These are phyloP conservation scores for Synergus japonicus DNA, from an alignment of 2,888 invertebrate species.

Conservation along the genomic window DNA sequence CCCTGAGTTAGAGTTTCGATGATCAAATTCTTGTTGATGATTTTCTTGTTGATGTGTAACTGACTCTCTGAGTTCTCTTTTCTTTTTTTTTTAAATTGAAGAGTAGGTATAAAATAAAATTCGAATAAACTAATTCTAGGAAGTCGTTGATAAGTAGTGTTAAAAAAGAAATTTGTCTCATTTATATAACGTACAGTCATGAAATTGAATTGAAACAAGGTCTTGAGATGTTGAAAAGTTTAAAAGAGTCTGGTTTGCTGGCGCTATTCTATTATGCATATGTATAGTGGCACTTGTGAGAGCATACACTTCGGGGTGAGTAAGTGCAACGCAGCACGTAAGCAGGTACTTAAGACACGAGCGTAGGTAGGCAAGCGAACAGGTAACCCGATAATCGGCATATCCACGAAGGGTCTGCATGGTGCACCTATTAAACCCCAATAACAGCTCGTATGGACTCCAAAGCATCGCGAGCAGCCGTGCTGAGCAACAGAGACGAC, in stretches of 20 bases:
- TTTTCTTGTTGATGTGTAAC: no score
- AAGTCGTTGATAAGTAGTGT: not conserved
- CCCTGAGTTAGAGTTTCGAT: no score
- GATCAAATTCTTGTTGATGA: no score
- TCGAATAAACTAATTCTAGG: not conserved
- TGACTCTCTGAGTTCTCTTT: no score
- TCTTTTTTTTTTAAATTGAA: no score
- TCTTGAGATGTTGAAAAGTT: not conserved
- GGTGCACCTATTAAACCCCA: constrained; percentile 70
- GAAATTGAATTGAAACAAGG: constrained; percentile 24
- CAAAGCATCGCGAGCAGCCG: constrained; percentile 39
- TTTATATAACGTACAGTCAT: constrained; percentile 8
- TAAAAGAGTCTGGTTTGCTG: constrained; percentile 18
- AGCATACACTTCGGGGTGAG: constrained; percentile 48
- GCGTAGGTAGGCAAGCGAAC: constrained; percentile 53
- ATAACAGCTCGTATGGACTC: constrained; percentile 67
- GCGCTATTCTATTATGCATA: constrained; percentile 43
- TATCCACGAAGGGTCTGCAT: constrained; percentile 64
- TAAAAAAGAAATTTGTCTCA: constrained; percentile 2
- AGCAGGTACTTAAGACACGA: constrained; percentile 54
- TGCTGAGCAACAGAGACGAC: constrained; percentile 41
- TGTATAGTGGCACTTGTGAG: constrained; percentile 60
- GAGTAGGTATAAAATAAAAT: not conserved
- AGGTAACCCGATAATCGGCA: constrained; percentile 73
- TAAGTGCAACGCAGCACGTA: constrained; percentile 55